Conservation (phyloP, 2,113 vertebrate species). For the Butorides virescens region DNA sequence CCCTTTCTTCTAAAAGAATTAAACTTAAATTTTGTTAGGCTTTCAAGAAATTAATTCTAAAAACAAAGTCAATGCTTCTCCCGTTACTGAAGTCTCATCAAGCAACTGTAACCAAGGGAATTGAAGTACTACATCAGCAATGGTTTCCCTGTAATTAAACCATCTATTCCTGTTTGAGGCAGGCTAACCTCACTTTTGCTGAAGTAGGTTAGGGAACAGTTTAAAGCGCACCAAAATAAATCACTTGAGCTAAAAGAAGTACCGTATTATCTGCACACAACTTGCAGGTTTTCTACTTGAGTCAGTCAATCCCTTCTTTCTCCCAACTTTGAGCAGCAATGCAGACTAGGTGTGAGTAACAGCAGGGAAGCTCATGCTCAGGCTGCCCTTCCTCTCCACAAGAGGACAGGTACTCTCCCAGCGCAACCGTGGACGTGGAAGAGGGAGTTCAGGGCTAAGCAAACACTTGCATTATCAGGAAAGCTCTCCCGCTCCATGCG, state of each 20-base stretch:
- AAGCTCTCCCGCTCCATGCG: fast-evolving
- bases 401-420: neutral
- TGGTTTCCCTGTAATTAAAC: neutral
- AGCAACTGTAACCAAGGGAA: neutral
- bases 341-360: fast-evolving
- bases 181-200: neutral
- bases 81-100: neutral
- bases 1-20: neutral
- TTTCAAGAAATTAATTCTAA: neutral
- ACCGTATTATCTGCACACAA: neutral
- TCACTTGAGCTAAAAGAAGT: neutral
- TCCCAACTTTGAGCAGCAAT: neutral
- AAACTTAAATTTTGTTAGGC: neutral
- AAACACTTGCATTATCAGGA: neutral
- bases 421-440: fast-evolving
- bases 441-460: neutral
- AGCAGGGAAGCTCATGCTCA: fast-evolving
- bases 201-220: neutral
- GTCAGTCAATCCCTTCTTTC: neutral
- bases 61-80: neutral
- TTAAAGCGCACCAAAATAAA: neutral
- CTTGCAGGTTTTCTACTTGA: neutral
- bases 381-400: neutral
- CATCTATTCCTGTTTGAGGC: neutral
- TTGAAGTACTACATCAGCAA: neutral